Evolutionary conservation across 2,888 invertebrate genomes (phyloP), one percentile per base, ranked within the genome.

Genomic region (Ecliptopera silaceata): DNA sequence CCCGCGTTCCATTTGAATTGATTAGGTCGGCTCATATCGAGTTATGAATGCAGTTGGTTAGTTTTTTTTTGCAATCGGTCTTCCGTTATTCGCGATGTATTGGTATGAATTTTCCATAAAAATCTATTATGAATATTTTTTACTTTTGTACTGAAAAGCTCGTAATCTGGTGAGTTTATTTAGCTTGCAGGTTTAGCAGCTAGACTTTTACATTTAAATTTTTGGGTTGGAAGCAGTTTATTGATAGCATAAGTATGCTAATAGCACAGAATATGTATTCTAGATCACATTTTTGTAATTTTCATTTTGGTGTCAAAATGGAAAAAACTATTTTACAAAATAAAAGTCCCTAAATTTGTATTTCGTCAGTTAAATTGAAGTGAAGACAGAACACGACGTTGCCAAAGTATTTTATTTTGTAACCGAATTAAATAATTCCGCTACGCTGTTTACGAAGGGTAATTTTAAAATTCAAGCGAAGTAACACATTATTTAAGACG

Each of bases 1-100:
- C 81, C 82, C 77, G 79, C 80, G 84, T 84, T 81, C 80, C 82
- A 82, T 86, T 86, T 88, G 88, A 89, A 89, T 87, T 90, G 90
- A 91, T 90, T 89, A 89, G 84, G 79, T 82, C 76, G 84, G 75
- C 84, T 82, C 84, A 79, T 86, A 86, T 86, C 77, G 86, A 80
- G 80, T 80, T 81, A 74, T 85, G 86, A 88, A 88, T 86, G 77
- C 84, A 81, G 76, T 80, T 80, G 67, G 65, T 71, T 48, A 76
- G 75, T 75, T 81, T 81, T 77, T 79, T 79, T 77, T 72, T 68
- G 68, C 79, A 73, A 55, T 68, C 63, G 73, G 69, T 73, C 77
- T 74, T 75, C 69, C 77, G 72, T 77, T 84, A 82, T 78, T 75
- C 74, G 70, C 72, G 69, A 69, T 69, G 65, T 74, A 54, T 51